A percentile compares a stretch with the other conserved stretches of the same genome.
phyloP scores from a whole-genome alignment of 2,797 vertebrate genomes.

The Leptatherina wallacei region DNA sequence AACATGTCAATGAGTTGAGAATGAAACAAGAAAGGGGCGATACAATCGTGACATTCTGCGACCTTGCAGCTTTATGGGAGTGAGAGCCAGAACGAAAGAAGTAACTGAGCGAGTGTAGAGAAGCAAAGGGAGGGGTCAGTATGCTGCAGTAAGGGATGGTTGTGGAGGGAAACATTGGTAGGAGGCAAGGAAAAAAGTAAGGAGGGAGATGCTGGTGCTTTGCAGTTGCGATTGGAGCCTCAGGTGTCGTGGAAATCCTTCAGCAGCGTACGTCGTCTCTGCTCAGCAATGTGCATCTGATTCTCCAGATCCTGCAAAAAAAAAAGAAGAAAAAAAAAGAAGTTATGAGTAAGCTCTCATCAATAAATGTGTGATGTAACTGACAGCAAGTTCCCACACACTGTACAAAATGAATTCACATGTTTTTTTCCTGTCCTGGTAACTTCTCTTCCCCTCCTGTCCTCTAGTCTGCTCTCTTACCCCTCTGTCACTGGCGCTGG shows the following conservation, averaged over 20 bases:
- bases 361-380: background rate
- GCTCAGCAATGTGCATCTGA: constrained; percentile 99
- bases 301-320: constrained; percentile 94
- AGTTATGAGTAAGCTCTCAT: background rate
- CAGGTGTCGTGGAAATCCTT: constrained; percentile 99
- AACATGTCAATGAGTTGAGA: constrained; percentile 52
- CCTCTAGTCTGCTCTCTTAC: constrained; percentile 60
- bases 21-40: constrained; percentile 56
- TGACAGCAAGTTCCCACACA: too few relatives aligned
- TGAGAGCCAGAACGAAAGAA: constrained; percentile 43
- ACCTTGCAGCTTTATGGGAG: constrained; percentile 70
- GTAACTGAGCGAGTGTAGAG: constrained; percentile 42
- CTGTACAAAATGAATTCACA: background rate
- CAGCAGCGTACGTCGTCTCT: constrained; percentile 96
- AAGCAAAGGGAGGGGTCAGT: constrained; percentile 33
- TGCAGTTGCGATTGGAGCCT: constrained; percentile 66
- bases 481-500: constrained; percentile 86
- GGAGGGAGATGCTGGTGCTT: constrained; percentile 75
- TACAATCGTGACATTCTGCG: constrained; percentile 78
- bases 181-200: constrained; percentile 25
- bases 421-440: too few relatives aligned
- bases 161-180: constrained; percentile 49
- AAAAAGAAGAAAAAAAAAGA: background rate
- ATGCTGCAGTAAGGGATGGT: constrained; percentile 53
- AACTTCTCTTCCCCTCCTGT: background rate